phyloP scores from a whole-genome alignment of 1,140 invertebrate genomes.

The Mycetomoellerius zeteki region DNA sequence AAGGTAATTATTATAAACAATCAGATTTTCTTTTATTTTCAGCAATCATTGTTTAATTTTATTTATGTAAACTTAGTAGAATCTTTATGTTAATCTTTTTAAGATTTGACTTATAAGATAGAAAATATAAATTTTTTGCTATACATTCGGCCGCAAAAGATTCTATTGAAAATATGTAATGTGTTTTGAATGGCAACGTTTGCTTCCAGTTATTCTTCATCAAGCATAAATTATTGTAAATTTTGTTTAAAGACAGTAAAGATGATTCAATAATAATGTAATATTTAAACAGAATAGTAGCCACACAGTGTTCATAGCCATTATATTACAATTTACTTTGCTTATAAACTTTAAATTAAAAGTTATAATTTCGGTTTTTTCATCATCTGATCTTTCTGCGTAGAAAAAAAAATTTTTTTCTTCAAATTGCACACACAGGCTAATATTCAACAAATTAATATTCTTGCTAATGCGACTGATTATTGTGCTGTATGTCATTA shows the following conservation, averaged over 20 bases:
- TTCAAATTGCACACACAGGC: neutral
- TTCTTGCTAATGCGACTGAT: neutral
- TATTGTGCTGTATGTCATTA: neutral
- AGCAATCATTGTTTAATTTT: neutral
- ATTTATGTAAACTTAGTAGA: neutral
- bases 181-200: neutral
- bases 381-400: neutral
- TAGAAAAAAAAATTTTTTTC: neutral
- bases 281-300: neutral
- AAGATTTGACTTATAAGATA: neutral
- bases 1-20: neutral
- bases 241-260: neutral
- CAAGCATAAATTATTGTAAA: neutral
- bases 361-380: neutral
- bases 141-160: neutral
- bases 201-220: neutral
- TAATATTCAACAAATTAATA: constrained; percentile 19
- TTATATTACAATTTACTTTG: neutral
- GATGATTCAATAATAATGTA: neutral
- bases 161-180: neutral
- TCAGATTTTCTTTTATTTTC: neutral
- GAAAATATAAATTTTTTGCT: neutral
- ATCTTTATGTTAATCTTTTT: neutral
- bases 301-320: neutral
- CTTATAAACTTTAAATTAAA: neutral